Percentiles rank a stretch among this genome's conserved stretches.
Conservation (phyloP, 2,113 vertebrate genomes). For the Sceloporus tristichus region DNA sequence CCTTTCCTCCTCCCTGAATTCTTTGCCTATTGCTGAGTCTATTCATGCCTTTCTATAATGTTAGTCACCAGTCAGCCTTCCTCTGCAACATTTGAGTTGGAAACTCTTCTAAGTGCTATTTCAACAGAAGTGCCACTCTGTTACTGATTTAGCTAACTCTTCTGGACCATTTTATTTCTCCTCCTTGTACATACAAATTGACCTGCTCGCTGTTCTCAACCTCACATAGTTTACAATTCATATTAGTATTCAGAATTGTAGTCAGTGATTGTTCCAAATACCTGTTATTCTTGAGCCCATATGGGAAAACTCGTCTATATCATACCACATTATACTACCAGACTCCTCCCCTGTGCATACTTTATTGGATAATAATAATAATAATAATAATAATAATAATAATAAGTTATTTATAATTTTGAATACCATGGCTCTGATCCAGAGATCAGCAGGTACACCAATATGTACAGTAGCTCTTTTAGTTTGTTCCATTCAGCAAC, state of each 20-base stretch:
- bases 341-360: neutral
- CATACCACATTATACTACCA: neutral
- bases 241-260: neutral
- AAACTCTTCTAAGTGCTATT: neutral
- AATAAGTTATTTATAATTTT: neutral
- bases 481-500: neutral
- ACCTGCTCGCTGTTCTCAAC: neutral
- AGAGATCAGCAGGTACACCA: neutral
- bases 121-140: neutral
- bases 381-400: no score
- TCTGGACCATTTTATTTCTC: neutral
- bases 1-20: neutral
- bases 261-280: neutral
- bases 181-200: neutral
- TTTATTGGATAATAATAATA: neutral
- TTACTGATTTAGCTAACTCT: neutral
- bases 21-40: neutral
- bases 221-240: neutral
- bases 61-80: neutral
- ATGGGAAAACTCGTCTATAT: neutral
- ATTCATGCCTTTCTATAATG: neutral
- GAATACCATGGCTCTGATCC: neutral
- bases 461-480: neutral
- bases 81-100: neutral
- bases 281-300: neutral